phyloP scores from a whole-genome alignment of 2,113 vertebrate genomes.

The Sapajus apella region DNA sequence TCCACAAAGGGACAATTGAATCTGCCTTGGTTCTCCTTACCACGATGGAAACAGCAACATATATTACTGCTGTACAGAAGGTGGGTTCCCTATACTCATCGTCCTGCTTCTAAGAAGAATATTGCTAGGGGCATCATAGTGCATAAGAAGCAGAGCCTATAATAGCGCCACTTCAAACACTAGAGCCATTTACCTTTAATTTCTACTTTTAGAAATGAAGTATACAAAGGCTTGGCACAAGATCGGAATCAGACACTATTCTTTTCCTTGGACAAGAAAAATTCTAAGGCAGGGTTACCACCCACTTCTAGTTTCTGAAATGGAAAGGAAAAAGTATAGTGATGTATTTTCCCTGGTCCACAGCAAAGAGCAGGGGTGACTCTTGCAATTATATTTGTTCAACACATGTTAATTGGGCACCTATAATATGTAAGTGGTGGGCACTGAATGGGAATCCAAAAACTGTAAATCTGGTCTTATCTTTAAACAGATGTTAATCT shows the following conservation, averaged over 20 bases:
- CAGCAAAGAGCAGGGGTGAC: neutral
- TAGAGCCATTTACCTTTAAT: neutral
- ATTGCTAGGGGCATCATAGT: neutral
- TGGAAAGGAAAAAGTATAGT: neutral
- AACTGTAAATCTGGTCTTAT: neutral
- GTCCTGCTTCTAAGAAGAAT: neutral
- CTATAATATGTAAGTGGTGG: neutral
- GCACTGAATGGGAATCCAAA: neutral
- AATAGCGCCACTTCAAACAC: neutral
- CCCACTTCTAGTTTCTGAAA: neutral
- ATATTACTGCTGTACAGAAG: neutral
- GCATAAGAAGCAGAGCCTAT: neutral
- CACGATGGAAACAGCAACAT: neutral
- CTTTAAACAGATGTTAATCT: neutral
- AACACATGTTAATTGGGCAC: neutral
- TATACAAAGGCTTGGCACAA: neutral
- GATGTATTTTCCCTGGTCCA: neutral
- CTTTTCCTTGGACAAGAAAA: slow-evolving; percentile 9
- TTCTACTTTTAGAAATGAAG: neutral
- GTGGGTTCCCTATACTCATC: neutral
- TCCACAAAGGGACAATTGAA: neutral
- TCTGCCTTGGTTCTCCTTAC: neutral
- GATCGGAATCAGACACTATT: neutral
- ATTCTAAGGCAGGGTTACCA: neutral
- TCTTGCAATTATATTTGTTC: neutral